Percentiles rank a stretch among this genome's conserved stretches.
These are phyloP conservation scores for Apostichopus parvimensis DNA, from an alignment of 35 echinoderm and acorn worm species.

Conservation along the genomic window DNA sequence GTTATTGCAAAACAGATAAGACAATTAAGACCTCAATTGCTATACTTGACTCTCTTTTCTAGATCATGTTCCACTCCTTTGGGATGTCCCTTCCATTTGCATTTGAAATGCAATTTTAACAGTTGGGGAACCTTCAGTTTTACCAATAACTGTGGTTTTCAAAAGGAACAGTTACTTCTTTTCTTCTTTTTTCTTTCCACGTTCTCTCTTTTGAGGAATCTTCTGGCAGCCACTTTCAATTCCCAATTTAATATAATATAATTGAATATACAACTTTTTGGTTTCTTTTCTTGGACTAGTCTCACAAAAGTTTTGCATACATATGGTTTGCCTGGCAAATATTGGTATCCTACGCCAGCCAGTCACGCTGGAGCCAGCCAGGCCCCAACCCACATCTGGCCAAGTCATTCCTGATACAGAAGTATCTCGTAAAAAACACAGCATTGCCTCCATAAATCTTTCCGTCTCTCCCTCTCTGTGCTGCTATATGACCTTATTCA, in stretches of 20 bases:
- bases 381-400: slow-evolving; percentile 57
- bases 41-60: slow-evolving; percentile 1
- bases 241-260: background rate
- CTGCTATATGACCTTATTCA: slow-evolving; percentile 30
- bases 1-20: slow-evolving; percentile 14
- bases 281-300: background rate
- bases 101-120: slow-evolving; percentile 20
- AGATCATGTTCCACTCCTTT: background rate
- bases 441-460: slow-evolving; percentile 53
- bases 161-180: background rate
- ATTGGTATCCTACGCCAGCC: slow-evolving; percentile 7
- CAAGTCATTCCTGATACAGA: slow-evolving; percentile 24
- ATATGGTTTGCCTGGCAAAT: background rate
- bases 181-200: background rate
- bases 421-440: slow-evolving; percentile 50
- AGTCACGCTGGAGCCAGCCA: slow-evolving; percentile 42
- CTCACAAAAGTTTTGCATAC: background rate
- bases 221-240: background rate
- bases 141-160: background rate
- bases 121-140: background rate
- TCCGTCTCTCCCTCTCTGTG: slow-evolving; percentile 4
- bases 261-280: background rate
- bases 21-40: background rate
- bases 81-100: background rate
- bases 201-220: background rate